phyloP scores from a whole-genome alignment of 2,113 vertebrate genomes.

The Antennarius striatus region DNA sequence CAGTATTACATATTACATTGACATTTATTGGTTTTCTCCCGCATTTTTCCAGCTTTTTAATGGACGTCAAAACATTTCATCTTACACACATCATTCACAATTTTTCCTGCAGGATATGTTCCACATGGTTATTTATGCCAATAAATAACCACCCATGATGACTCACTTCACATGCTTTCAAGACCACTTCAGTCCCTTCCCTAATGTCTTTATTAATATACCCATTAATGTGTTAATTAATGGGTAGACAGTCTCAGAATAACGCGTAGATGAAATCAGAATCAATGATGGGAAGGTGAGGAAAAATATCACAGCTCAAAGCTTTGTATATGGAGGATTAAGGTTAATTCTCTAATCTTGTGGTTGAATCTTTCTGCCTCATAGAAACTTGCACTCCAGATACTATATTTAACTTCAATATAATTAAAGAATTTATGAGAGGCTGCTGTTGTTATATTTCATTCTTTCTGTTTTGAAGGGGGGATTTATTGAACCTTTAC shows the following conservation, averaged over 20 bases:
- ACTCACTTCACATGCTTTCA: conserved; percentile 49
- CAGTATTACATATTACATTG: conserved; percentile 8
- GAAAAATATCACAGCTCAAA: conserved; percentile 42
- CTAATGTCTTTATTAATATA: conserved; percentile 5
- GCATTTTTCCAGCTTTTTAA: neutral
- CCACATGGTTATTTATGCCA: too few relatives aligned
- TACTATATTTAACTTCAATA: conserved; percentile 64
- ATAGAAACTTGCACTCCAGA: conserved; percentile 51
- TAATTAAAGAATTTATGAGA: conserved; percentile 68
- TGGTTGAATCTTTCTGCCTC: conserved; percentile 20
- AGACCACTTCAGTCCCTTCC: conserved; percentile 34
- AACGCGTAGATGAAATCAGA: conserved; percentile 52
- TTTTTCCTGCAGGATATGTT: neutral
- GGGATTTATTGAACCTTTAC: conserved; percentile 48
- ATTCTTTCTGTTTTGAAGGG: conserved; percentile 51
- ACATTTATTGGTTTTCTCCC: conserved; percentile 9
- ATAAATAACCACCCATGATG: conserved; percentile 43
- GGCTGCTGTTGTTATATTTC: conserved; percentile 64
- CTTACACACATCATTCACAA: conserved; percentile 1
- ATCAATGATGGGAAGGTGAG: conserved; percentile 35
- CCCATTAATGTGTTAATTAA: conserved; percentile 45
- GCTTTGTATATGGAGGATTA: conserved; percentile 45
- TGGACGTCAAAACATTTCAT: neutral
- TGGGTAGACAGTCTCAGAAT: conserved; percentile 44
- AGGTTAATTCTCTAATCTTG: conserved; percentile 49